Evolutionary conservation across 2,888 invertebrate species (phyloP), one percentile per base, ranked within the genome.

Genomic region (Pteria penguin): DNA sequence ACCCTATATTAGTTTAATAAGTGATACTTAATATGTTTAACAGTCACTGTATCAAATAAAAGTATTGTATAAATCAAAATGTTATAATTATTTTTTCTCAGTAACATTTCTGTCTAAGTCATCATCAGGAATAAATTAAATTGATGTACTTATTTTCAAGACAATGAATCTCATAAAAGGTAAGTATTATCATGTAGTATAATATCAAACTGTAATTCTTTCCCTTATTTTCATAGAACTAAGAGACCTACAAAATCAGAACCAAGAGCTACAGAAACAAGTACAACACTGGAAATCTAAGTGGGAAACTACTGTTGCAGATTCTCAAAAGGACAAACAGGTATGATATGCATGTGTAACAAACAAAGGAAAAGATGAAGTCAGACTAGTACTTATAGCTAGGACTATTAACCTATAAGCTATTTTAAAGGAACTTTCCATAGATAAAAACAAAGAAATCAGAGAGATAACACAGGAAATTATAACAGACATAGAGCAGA

Each of bases 291-390:
- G 82, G 84, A 86, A 84, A 71, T 73, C 82, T 24, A 76, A 82
- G 31, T 85, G 80, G 75, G 81, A 83, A 22, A 69, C 78, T 3
- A 79, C 82, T 5, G 45, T 82, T 22, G 68, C 80, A 8, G 86
- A 86, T 22, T 80, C 78, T 60, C 86, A 86, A 69, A 81, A 78
- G 74, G 84, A 86, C 61, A 86, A 86, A 74, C 76, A 86, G 84
- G 86, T 76, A 11, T 45, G 45, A 45, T 45, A n/a, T n/a, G n/a
- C n/a, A n/a, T n/a, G n/a, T n/a, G n/a, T n/a, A n/a, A n/a, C n/a
- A n/a, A n/a, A n/a, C n/a, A n/a, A n/a, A n/a, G n/a, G n/a, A n/a
- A n/a, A n/a, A n/a, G n/a, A n/a, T n/a, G n/a, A n/a, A n/a, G n/a
- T n/a, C n/a, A n/a, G n/a, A n/a, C n/a, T n/a, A 45, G 18, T 18